Base-by-base conservation (phyloP, 1,140 invertebrate species). In the Cotesia vestalis region DNA sequence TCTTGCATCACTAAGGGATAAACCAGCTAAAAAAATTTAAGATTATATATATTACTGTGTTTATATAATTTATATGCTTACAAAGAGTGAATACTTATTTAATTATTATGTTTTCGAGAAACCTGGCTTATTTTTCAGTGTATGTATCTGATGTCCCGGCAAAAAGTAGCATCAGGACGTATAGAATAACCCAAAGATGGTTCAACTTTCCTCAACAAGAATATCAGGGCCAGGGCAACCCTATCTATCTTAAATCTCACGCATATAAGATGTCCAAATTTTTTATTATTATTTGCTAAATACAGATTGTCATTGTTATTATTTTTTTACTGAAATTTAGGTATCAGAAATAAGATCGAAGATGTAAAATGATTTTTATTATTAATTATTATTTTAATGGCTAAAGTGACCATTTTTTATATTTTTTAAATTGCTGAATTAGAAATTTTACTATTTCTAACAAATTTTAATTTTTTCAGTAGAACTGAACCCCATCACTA, bases 171-270 rank as follows among this genome's bases (percentile, higher is more conserved):
- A n/a, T 9, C 11, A 17, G 46, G 20, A 53, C 14, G 63, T n/a
- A 52, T 52, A 27, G 63, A 20, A 36, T 66, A 53, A 66, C 46
- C 40, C 35, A n/a, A n/a, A 17, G 63, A 14, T 66, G 46, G 63
- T 66, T 66, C 63, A 66, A 52, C 63, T 66, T 66, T 52, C 63
- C 14, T 66, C 4, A 4, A n/a, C 11, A 55, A n/a, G 20, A 12
- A 27, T 27, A 27, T 27, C 27, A 51, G 20, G 1, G 52, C 36
- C 17, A 36, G 63, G 40, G 40, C 46, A 66, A 66, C n/a, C 38
- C 61, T 36, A n/a, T 55, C 61, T 36, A n/a, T 55, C 53, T 60
- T 34, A 60, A 60, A 60, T 66, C 63, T 66, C 63, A 66, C 63
- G 63, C 51, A 66, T 66, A 66, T 66, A 66, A 52, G 4, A 66